Percentiles rank a stretch among this genome's conserved stretches.
Conservation (phyloP, 2,888 invertebrate genomes). For the Ceraclea dissimilis region DNA sequence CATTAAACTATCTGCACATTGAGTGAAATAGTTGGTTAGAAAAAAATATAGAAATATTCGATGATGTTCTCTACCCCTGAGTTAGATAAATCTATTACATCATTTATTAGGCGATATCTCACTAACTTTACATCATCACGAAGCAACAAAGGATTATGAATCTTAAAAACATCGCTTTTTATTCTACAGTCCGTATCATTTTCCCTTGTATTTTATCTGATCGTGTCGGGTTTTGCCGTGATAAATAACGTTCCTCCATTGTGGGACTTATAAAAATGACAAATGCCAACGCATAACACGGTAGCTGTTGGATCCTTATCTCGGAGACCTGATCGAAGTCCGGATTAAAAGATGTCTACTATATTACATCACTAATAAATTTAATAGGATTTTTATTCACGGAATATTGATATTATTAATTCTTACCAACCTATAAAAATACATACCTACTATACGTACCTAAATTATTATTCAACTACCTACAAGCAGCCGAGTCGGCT, state of each 20-base stretch:
- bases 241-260: neutral
- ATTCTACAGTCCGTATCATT: neutral
- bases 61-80: too few relatives aligned
- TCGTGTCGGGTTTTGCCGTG: neutral
- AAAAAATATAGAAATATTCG: too few relatives aligned
- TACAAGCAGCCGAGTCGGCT: too few relatives aligned
- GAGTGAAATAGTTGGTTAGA: too few relatives aligned
- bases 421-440: too few relatives aligned
- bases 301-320: constrained; percentile 15
- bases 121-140: neutral
- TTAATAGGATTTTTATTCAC: neutral
- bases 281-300: constrained; percentile 24
- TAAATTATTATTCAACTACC: too few relatives aligned
- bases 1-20: too few relatives aligned
- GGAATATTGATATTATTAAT: too few relatives aligned
- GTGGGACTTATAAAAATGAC: constrained; percentile 16
- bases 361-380: constrained; percentile 2
- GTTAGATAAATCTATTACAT: constrained; percentile 19
- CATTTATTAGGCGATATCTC: constrained; percentile 1
- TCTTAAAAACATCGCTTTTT: neutral
- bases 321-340: neutral
- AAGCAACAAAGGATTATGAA: constrained; percentile 3
- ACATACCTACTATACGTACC: too few relatives aligned
- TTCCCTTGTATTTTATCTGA: neutral
- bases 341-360: neutral